Base-by-base conservation (phyloP, 2,888 invertebrate genomes). In the Stenurella melanura region DNA sequence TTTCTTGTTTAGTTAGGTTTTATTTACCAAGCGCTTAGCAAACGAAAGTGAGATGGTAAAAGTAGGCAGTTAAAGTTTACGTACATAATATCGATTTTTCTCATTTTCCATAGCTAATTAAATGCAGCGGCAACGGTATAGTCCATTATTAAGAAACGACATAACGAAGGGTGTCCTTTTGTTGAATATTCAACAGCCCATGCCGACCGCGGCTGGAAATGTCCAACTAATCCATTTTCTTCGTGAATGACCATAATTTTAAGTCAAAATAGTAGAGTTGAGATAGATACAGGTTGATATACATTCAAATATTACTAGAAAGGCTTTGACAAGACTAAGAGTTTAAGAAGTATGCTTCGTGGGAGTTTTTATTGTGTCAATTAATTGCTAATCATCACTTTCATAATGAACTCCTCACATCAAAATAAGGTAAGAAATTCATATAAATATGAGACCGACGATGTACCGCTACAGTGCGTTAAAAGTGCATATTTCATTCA, bases 91-190 rank as follows among this genome's bases (percentile, higher is more conserved):
- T 70, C 57, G 70, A 70, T 70, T 60, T 56, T 60, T 42, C 70
- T 30, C 57, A 69, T 70, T 60, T 60, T 21, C 70, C 50, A 15
- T n/a, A 26, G 42, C 19, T 70, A 70, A 70, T 70, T 60, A 50
- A 38, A 60, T 70, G 58, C 70, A 60, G 70, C 70, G 70, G 70
- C 70, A 73, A 66, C 56, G 77, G 74, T 70, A 67, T 71, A 73
- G 74, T 74, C 74, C 77, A 77, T 70, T 74, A 74, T 74, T 70
- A 70, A 70, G 42, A 38, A 70, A 42, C 60, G 26, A 19, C n/a
- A 11, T 15, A 26, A 18, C 34, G 57, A 69, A 69, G 69, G 69
- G 69, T 69, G 69, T 69, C 42, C 64, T 64, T 21, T 42, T 42
- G 19, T 30, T 64, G 64, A 64, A 64, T 64, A 64, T 64, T 64